phyloP scores from a whole-genome alignment of 2,113 vertebrate genomes.

The Dromiciops gliroides region DNA sequence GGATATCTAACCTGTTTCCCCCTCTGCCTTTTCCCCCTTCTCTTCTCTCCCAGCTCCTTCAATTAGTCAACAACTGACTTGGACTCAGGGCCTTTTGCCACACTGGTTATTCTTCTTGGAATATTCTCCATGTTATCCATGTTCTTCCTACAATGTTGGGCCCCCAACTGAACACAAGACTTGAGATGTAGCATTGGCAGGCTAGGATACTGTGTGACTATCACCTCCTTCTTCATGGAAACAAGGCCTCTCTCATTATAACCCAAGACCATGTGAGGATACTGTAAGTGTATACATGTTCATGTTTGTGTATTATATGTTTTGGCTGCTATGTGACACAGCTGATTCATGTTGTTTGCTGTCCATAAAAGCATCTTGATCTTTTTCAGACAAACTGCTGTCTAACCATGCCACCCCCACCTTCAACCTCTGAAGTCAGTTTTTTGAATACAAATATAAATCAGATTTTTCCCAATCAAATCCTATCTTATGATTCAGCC shows the following conservation, averaged over 20 bases:
- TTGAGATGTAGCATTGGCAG: too few species aligned
- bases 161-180: too few species aligned
- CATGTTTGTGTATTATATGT: background rate
- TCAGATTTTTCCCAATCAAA: background rate
- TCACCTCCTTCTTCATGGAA: background rate
- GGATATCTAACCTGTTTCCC: too few species aligned
- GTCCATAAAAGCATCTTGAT: background rate
- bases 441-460: background rate
- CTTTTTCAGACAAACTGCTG: background rate
- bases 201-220: background rate
- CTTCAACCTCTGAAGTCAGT: background rate
- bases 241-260: background rate
- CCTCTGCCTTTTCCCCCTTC: background rate
- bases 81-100: background rate
- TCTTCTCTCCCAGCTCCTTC: background rate
- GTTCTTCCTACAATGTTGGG: too few species aligned
- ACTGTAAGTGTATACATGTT: too few species aligned
- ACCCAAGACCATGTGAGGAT: too few species aligned
- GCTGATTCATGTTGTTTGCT: background rate
- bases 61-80: background rate
- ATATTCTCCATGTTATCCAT: background rate
- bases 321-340: background rate
- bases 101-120: background rate
- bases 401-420: background rate
- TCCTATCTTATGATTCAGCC: background rate